These are phyloP conservation scores for Andrena praecox DNA, from an alignment of 2,888 invertebrate genomes.

Conservation along the genomic window DNA sequence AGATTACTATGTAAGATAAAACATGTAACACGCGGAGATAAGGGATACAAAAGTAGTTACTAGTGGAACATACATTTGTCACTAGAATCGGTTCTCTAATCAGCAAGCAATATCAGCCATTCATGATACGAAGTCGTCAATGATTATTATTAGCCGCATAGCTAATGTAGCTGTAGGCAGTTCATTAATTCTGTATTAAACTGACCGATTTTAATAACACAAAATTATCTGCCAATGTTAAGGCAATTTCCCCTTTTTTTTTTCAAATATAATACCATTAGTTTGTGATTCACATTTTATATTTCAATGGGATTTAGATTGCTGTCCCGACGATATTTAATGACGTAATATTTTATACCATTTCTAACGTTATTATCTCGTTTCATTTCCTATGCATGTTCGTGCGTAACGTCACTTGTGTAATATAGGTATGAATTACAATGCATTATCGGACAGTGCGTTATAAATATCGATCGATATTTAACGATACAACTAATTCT, in stretches of 20 bases:
- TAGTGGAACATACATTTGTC: conserved; percentile 31
- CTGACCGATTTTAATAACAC: background rate
- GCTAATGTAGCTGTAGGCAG: background rate
- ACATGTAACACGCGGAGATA: conserved; percentile 42
- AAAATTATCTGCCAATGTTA: background rate
- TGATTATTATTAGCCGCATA: background rate
- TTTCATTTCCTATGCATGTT: background rate
- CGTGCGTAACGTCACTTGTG: background rate
- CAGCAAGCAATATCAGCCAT: conserved; percentile 23
- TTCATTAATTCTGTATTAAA: conserved; percentile 9
- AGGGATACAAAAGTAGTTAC: conserved; percentile 24
- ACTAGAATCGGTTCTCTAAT: conserved; percentile 15
- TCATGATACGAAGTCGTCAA: conserved; percentile 7
- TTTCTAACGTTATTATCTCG: background rate
- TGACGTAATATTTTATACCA: background rate
- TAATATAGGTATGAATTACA: background rate
- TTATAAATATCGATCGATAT: background rate
- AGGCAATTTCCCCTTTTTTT: background rate
- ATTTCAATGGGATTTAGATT: background rate
- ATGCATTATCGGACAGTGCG: background rate
- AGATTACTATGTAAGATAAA: conserved; percentile 44
- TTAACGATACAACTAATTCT: conserved; percentile 17
- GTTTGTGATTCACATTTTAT: background rate
- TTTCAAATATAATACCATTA: background rate
- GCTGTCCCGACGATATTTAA: background rate